phyloP scores from a whole-genome alignment of 1,140 invertebrate species.

The Cyphomyrmex costatus region DNA sequence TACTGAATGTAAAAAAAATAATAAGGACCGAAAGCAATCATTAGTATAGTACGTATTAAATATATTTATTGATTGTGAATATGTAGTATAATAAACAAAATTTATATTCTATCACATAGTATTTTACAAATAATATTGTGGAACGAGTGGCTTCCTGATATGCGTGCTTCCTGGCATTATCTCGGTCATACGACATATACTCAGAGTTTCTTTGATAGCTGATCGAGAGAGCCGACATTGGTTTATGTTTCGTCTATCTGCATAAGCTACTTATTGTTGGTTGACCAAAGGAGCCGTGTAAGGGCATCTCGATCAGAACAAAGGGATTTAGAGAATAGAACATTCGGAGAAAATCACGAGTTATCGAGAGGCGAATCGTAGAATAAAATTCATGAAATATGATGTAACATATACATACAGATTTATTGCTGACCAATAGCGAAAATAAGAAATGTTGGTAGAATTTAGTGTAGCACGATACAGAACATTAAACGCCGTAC shows the following conservation, averaged over 20 bases:
- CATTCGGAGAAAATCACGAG: no score
- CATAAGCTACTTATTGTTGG: no score
- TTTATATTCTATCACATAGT: background rate
- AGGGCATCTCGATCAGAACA: no score
- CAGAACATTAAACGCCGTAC: background rate
- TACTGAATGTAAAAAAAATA: background rate
- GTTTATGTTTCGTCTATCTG: no score
- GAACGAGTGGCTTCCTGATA: no score
- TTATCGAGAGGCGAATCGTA: background rate
- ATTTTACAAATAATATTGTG: conserved; percentile 13
- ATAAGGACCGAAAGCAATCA: background rate
- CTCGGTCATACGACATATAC: no score
- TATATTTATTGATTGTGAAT: background rate
- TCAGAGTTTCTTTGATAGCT: no score
- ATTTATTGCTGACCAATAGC: conserved; percentile 11
- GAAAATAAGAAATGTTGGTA: conserved; percentile 8
- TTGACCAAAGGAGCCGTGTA: no score
- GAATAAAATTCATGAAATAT: conserved; percentile 15
- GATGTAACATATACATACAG: no score
- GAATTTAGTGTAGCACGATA: background rate
- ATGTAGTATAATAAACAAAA: background rate
- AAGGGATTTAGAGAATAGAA: no score
- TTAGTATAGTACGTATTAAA: background rate
- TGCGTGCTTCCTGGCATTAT: no score
- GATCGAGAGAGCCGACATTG: no score